These are phyloP conservation scores for Seira sanloemensis DNA, from an alignment of 2,888 invertebrate genomes.

Conservation along the genomic window DNA sequence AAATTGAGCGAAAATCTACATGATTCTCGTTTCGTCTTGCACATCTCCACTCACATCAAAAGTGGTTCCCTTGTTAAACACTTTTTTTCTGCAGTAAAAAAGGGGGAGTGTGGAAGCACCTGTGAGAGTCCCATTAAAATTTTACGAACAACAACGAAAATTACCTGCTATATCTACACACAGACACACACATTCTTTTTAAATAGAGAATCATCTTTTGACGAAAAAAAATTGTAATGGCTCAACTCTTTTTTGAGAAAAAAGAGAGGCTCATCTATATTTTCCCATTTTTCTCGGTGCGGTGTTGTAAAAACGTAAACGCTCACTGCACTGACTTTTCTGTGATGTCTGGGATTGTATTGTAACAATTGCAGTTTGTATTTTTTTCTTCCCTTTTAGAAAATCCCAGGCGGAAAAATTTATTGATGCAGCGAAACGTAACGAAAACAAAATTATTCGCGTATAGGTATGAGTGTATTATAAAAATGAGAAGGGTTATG, in stretches of 20 bases:
- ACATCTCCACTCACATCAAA: no score
- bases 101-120: conserved; percentile 3
- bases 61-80: no score
- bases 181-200: no score
- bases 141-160: no score
- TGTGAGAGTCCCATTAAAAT: not conserved
- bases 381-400: not conserved
- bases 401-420: not conserved
- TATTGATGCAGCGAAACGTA: conserved; percentile 17
- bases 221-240: not conserved
- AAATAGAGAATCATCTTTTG: not conserved
- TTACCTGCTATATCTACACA: no score
- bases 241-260: not conserved
- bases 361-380: not conserved
- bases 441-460: conserved; percentile 13
- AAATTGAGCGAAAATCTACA: no score
- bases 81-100: no score
- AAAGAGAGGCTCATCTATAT: not conserved
- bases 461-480: no score
- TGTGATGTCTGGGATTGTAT: not conserved
- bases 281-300: not conserved
- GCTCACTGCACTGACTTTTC: not conserved
- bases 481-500: not conserved
- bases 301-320: not conserved
- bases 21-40: no score